Percentiles rank a stretch among this genome's conserved stretches.
Evolutionary conservation across 1,140 invertebrate genomes (phyloP).

Genomic region (Scaptomyza hsui): DNA sequence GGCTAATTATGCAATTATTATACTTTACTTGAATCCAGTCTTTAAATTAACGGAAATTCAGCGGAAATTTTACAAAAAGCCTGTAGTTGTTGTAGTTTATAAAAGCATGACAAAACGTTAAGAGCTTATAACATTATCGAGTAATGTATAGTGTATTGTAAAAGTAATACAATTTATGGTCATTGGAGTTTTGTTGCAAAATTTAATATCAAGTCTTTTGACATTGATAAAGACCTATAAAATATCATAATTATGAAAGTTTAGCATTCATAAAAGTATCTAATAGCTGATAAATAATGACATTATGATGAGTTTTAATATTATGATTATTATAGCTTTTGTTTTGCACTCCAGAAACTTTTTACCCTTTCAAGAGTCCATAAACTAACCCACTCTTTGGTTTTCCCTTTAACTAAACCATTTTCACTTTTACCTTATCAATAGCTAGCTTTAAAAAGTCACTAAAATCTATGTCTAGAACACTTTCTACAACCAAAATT

Average conservation of each 20-base stretch:
- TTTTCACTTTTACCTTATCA: conserved; percentile 21
- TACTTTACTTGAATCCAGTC: conserved; percentile 24
- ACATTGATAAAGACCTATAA: neutral
- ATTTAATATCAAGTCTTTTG: neutral
- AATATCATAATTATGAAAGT: neutral
- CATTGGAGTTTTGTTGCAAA: conserved; percentile 1
- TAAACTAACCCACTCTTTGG: too few species aligned
- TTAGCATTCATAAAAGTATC: neutral
- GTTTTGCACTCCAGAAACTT: too few species aligned
- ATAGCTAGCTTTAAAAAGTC: neutral
- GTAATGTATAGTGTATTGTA: neutral
- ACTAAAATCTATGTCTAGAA: conserved; percentile 35
- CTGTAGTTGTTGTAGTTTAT: neutral
- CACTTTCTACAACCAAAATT: conserved; percentile 54
- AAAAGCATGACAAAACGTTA: neutral
- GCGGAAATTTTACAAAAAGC: conserved; percentile 20
- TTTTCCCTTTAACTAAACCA: neutral
- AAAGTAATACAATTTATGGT: neutral
- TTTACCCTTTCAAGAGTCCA: too few species aligned
- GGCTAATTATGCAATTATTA: conserved; percentile 72
- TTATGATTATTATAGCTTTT: too few species aligned
- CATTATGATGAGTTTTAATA: too few species aligned
- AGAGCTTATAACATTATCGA: conserved; percentile 2
- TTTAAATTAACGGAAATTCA: conserved; percentile 34
- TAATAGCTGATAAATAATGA: too few species aligned